These are phyloP conservation scores for Turritopsis rubra DNA, from an alignment of 30 jellyfish, hydroid and myxozoan species.

Conservation along the genomic window DNA sequence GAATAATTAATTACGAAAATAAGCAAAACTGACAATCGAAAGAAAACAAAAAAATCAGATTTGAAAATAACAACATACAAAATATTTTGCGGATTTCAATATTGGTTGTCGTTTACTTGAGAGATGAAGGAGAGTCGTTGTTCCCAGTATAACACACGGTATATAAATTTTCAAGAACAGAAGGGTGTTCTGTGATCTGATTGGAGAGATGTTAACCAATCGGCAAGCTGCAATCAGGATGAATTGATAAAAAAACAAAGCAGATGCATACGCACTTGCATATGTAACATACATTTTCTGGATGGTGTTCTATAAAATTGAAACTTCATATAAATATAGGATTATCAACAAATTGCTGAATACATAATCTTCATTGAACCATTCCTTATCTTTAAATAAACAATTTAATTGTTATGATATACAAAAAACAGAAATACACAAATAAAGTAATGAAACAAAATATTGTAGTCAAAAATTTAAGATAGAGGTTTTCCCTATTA, in stretches of 20 bases:
- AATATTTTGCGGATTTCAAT: background rate
- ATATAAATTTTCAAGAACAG: conserved; percentile 10
- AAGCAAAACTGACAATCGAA: background rate
- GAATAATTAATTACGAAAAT: background rate
- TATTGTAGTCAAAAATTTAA: too few relatives aligned
- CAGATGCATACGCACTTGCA: background rate
- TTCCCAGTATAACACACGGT: conserved; percentile 23
- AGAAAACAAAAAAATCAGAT: background rate
- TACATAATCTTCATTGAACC: too few relatives aligned
- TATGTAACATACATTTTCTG: background rate
- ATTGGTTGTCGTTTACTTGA: background rate
- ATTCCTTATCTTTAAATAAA: too few relatives aligned
- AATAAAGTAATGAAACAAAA: too few relatives aligned
- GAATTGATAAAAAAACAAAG: conserved; percentile 14
- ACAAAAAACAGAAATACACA: too few relatives aligned
- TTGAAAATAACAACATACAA: background rate
- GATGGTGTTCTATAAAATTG: background rate
- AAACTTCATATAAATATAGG: background rate
- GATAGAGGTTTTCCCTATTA: too few relatives aligned
- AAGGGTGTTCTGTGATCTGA: background rate
- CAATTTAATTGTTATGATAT: too few relatives aligned
- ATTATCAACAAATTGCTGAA: background rate
- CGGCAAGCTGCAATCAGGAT: background rate
- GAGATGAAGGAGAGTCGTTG: background rate
- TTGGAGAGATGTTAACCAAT: conserved; percentile 10